Evolutionary conservation across 2,113 vertebrate genomes (phyloP).

Genomic region (Amphilophus citrinellus): DNA sequence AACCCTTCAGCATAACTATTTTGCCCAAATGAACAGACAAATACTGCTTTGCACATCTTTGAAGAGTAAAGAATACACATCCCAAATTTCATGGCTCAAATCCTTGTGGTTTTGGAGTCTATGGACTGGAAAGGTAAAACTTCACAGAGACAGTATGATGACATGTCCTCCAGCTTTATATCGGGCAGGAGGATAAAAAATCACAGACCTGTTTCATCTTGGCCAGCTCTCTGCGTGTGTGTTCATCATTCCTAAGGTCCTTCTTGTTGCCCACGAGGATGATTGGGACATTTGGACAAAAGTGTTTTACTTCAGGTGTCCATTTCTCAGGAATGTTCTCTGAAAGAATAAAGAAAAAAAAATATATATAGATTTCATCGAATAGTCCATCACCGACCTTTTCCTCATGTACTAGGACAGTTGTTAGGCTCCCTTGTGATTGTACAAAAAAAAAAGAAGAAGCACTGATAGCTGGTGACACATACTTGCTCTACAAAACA

Average conservation of each 20-base stretch:
- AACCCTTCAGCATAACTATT: too few relatives aligned
- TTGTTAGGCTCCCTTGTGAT: conserved; percentile 24
- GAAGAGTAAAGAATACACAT: too few relatives aligned
- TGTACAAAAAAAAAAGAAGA: not conserved
- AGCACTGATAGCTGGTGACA: conserved; percentile 24
- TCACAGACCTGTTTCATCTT: conserved; percentile 95
- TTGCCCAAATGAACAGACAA: too few relatives aligned
- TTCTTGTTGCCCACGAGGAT: conserved; percentile 99
- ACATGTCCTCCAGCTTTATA: too few relatives aligned
- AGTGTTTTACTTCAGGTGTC: conserved; percentile 98
- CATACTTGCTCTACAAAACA: not conserved
- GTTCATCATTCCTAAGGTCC: conserved; percentile 95
- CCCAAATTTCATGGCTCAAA: too few relatives aligned
- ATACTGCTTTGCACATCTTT: too few relatives aligned
- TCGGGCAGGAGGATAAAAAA: too few relatives aligned
- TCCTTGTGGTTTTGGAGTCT: too few relatives aligned
- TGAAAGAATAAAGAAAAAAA: conserved; percentile 59
- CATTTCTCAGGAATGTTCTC: conserved; percentile 99
- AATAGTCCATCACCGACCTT: not conserved
- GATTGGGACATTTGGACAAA: conserved; percentile 97
- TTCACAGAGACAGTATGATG: too few relatives aligned
- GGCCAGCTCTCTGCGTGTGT: conserved; percentile 92
- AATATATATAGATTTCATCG: not conserved
- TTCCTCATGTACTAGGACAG: conserved; percentile 28
- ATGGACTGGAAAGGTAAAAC: too few relatives aligned